Percentiles rank a stretch among this genome's conserved stretches.
Conservation (phyloP, 2,797 vertebrate species). For the Enteromius thamalakanensis region DNA sequence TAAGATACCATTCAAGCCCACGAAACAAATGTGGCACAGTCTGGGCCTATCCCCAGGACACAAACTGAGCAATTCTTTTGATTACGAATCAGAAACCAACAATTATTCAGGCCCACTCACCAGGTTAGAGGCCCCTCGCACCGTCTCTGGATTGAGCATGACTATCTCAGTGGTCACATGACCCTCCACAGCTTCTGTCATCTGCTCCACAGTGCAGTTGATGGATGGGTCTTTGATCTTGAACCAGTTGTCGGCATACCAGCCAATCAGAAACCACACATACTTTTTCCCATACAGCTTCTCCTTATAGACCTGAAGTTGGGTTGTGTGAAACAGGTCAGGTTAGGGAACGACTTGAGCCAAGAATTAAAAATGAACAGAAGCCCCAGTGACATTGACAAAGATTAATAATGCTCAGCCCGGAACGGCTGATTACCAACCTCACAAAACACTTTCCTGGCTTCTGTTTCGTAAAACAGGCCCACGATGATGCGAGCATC, state of each 20-base stretch:
- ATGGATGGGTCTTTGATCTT: slow-evolving; percentile 93
- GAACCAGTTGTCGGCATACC: slow-evolving; percentile 98
- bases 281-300: slow-evolving; percentile 95
- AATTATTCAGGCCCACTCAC: slow-evolving; percentile 67
- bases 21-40: neutral
- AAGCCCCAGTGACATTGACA: slow-evolving; percentile 30
- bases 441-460: slow-evolving; percentile 96
- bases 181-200: slow-evolving; percentile 93
- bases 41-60: neutral
- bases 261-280: slow-evolving; percentile 96
- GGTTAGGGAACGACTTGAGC: slow-evolving; percentile 4
- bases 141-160: slow-evolving; percentile 95
- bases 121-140: slow-evolving; percentile 93
- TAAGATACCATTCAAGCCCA: neutral
- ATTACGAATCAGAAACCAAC: neutral
- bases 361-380: slow-evolving; percentile 27
- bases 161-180: slow-evolving; percentile 97
- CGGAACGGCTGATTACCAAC: slow-evolving; percentile 66
- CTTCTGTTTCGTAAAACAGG: slow-evolving; percentile 95
- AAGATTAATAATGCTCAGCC: slow-evolving; percentile 40
- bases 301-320: slow-evolving; percentile 91
- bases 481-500: slow-evolving; percentile 96
- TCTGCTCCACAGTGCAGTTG: slow-evolving; percentile 94
- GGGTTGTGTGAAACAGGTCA: neutral
- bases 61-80: neutral